These are phyloP conservation scores for Rhodinocichla rosea DNA, from an alignment of 2,113 vertebrate species.

Conservation along the genomic window DNA sequence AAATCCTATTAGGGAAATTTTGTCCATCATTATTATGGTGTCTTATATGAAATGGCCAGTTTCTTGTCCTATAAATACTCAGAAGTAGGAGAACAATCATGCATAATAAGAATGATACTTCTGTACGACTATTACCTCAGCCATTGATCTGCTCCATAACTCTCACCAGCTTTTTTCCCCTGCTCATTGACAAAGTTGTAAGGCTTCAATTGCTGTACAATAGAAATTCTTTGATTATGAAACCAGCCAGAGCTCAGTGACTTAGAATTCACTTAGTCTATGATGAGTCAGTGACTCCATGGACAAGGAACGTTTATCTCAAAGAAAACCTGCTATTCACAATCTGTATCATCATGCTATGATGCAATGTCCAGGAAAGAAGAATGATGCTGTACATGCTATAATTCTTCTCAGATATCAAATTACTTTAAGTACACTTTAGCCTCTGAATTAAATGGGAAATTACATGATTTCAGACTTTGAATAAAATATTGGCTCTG, in stretches of 20 bases:
- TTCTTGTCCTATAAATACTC: not conserved
- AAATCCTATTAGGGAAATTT: not conserved
- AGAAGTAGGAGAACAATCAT: not conserved
- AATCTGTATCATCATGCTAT: not conserved
- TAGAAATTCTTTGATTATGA: not conserved
- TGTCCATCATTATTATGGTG: not conserved
- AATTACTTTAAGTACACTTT: not conserved
- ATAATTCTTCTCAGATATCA: not conserved
- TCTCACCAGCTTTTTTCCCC: not conserved
- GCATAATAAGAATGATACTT: not conserved
- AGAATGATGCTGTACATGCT: not conserved
- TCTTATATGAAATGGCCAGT: not conserved
- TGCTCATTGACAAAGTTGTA: not conserved
- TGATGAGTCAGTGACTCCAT: not conserved
- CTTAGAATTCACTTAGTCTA: not conserved
- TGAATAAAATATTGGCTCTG: not conserved
- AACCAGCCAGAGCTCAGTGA: not conserved
- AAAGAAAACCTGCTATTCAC: not conserved
- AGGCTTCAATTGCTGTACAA: not conserved
- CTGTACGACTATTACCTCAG: not conserved
- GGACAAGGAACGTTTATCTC: not conserved
- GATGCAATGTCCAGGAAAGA: not conserved
- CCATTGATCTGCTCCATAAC: not conserved
- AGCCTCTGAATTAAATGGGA: not conserved
- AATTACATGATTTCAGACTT: not conserved